These are phyloP conservation scores for Plebejus anna DNA, from an alignment of 2,888 invertebrate genomes.

Conservation along the genomic window DNA sequence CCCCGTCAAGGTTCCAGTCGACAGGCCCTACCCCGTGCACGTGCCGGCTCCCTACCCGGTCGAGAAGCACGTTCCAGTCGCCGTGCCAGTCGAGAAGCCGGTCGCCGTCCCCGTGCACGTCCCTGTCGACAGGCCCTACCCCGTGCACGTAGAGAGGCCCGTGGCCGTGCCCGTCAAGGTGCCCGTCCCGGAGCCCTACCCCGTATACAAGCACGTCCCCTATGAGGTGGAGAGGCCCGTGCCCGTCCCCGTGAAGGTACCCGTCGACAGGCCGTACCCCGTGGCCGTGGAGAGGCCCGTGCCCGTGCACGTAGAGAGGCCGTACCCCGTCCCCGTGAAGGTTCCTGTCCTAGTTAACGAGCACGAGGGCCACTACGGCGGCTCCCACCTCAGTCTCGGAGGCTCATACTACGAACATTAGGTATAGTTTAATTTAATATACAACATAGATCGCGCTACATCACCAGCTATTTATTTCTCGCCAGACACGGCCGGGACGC, in stretches of 20 bases:
- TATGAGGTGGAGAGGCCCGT: constrained; percentile 80
- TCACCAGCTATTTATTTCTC: constrained; percentile 60
- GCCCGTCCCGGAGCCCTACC: constrained; percentile 78
- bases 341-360: constrained; percentile 65
- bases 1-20: constrained; percentile 85
- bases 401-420: constrained; percentile 61
- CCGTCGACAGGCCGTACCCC: constrained; percentile 83
- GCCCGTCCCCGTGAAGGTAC: constrained; percentile 83
- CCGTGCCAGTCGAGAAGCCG: constrained; percentile 83
- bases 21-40: constrained; percentile 85
- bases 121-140: constrained; percentile 81
- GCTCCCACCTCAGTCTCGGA: constrained; percentile 44
- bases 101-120: constrained; percentile 82
- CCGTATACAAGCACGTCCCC: constrained; percentile 84
- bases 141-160: constrained; percentile 76
- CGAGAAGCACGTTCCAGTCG: constrained; percentile 81
- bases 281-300: constrained; percentile 74
- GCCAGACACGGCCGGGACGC: constrained; percentile 67
- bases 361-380: constrained; percentile 42
- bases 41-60: constrained; percentile 81
- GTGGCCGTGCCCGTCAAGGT: constrained; percentile 79
- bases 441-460: constrained; percentile 51
- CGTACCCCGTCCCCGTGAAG: constrained; percentile 78
- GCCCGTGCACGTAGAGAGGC: constrained; percentile 76
- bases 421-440: constrained; percentile 48